phyloP scores from a whole-genome alignment of 2,888 invertebrate genomes.

The Rhingia rostrata region DNA sequence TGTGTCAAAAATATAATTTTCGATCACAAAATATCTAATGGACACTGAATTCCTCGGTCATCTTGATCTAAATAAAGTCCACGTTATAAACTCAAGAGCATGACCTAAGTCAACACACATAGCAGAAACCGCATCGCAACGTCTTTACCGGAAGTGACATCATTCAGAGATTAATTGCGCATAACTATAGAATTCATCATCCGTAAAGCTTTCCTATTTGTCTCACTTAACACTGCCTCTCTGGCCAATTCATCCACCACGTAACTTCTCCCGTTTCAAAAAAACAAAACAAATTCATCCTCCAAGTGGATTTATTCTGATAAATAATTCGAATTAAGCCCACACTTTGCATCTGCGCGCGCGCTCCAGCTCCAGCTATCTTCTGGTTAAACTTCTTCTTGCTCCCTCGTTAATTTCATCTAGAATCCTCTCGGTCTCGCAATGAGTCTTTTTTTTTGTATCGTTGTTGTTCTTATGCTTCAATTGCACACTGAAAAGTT shows the following conservation, averaged over 20 bases:
- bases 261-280: not conserved
- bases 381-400: conserved; percentile 36
- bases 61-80: too few species aligned
- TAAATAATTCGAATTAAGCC: conserved; percentile 62
- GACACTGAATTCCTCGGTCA: too few species aligned
- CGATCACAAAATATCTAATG: too few species aligned
- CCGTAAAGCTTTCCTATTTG: conserved; percentile 7
- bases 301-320: conserved; percentile 50
- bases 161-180: conserved; percentile 8
- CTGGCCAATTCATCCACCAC: not conserved
- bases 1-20: too few species aligned
- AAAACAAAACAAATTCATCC: conserved; percentile 50
- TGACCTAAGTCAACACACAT: too few species aligned
- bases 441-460: not conserved
- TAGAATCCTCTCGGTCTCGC: conserved; percentile 44
- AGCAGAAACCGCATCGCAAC: too few species aligned
- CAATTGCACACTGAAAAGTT: conserved; percentile 59
- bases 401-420: too few species aligned
- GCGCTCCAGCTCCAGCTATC: not conserved
- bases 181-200: conserved; percentile 5
- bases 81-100: too few species aligned
- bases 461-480: conserved; percentile 39
- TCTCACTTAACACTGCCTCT: conserved; percentile 8
- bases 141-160: not conserved
- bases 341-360: conserved; percentile 43